Base-by-base conservation (phyloP, 2,113 vertebrate genomes). In the Etia nguti region DNA sequence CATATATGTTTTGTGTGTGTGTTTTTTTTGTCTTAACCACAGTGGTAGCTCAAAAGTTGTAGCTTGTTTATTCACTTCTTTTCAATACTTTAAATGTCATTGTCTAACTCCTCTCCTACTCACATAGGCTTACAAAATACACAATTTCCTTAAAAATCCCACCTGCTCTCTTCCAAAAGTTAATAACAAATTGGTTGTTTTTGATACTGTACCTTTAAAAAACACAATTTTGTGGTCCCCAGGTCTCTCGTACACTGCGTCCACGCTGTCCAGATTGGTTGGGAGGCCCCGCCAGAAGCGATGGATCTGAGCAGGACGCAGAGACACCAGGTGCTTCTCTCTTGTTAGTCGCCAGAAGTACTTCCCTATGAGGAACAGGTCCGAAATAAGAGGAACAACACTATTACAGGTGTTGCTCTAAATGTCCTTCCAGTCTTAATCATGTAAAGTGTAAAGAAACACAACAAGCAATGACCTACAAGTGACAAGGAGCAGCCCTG, bases 201-300 rank as follows among this genome's bases (percentile, higher is more conserved):
- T 22, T 43, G 12, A 9, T 31, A 29, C 11, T n/a, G 91, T 94
- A 99, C 99, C 99, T 98, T 98, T 98, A 91, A 99, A 99, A 95
- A 99, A 99, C 65, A 99, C 96, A 1, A 99, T 99, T 92, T 98
- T 99, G 92, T 99, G 99, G 90, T 99, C 98, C 0, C 95, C 97
- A 6, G 97, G 96, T 55, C 98, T 96, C 94, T 99, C 98, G 0
- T 99, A 99, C 8, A 98, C 97, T 0, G 98, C 98, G 0, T 99
- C 99, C 94, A 99, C 96, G 1, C 97, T 94, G 89, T 99, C 98
- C 94, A 99, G 95, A 81, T 97, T 98, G 70, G 95, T 90, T 0
- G 99, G 98, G 31, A 99, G 95, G 9, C 99, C 99, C 60, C 97
- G 96, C 99, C 99, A 99, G 96, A 99, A 99, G 6, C 98, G 98